A percentile compares a stretch with the other conserved stretches of the same genome.
phyloP scores from a whole-genome alignment of 2,797 vertebrate genomes.

The Sebastes taczanowskii region DNA sequence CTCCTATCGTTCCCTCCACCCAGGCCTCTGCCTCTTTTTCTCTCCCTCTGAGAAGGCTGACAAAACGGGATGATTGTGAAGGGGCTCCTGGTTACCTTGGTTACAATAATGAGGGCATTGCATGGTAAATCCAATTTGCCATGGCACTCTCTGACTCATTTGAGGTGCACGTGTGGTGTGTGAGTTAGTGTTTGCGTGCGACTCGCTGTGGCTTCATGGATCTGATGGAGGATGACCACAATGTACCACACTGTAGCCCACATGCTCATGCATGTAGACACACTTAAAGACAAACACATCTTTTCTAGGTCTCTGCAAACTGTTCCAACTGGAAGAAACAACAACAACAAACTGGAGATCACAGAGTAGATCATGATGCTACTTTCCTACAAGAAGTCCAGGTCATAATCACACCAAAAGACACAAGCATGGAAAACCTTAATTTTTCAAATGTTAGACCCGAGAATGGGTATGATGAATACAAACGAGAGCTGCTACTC shows the following conservation, averaged over 20 bases:
- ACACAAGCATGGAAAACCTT: not conserved
- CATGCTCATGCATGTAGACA: not conserved
- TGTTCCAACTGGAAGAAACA: not conserved
- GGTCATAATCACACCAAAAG: not conserved
- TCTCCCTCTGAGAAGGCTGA: constrained; percentile 50
- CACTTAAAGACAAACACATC: not conserved
- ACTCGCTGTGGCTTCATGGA: not conserved
- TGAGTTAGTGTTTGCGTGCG: constrained; percentile 14
- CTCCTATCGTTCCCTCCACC: constrained; percentile 18
- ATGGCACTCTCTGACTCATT: constrained; percentile 55
- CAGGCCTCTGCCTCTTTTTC: constrained; percentile 14
- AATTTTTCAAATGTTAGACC: not conserved
- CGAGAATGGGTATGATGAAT: not conserved
- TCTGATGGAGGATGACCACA: not conserved
- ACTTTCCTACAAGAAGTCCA: not conserved
- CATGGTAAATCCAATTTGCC: constrained; percentile 71
- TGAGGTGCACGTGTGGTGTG: constrained; percentile 35
- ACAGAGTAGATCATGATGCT: not conserved
- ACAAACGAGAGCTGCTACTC: not conserved
- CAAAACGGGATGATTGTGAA: constrained; percentile 70
- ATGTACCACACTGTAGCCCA: not conserved
- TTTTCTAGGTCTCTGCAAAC: not conserved
- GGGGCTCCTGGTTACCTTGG: constrained; percentile 74
- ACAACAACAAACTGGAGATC: not conserved
- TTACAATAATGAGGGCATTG: constrained; percentile 78